A percentile compares a stretch with the other conserved stretches of the same genome.
Evolutionary conservation across 2,797 vertebrate species (phyloP).

Genomic region (Champsocephalus gunnari): DNA sequence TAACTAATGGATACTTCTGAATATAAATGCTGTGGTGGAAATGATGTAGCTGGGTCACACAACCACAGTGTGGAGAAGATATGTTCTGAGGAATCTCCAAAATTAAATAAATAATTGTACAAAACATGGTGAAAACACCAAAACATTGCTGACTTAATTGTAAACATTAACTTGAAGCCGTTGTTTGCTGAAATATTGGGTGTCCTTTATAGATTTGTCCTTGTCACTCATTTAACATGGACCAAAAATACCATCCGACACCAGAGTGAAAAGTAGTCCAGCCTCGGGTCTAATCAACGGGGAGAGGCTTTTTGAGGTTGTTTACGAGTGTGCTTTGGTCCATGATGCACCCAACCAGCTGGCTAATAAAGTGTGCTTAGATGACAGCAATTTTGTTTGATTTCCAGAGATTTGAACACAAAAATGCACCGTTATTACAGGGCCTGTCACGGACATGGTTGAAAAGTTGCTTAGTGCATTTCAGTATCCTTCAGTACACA

Average conservation of each 20-base stretch:
- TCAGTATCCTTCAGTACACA: slow-evolving; percentile 54
- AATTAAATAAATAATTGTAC: slow-evolving; percentile 16
- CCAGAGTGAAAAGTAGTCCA: slow-evolving; percentile 79
- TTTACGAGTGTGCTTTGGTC: slow-evolving; percentile 69
- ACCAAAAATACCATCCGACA: slow-evolving; percentile 76
- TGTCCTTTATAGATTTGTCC: slow-evolving; percentile 69
- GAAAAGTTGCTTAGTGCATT: slow-evolving; percentile 47
- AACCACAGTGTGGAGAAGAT: neutral
- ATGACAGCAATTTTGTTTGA: slow-evolving; percentile 67
- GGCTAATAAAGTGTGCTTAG: slow-evolving; percentile 60
- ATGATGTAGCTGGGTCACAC: neutral
- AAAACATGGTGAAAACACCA: neutral
- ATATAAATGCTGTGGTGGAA: neutral
- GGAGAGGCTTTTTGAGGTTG: slow-evolving; percentile 77
- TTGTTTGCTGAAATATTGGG: slow-evolving; percentile 50
- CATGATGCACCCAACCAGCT: slow-evolving; percentile 65
- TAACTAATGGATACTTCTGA: slow-evolving; percentile 21
- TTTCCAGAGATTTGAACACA: slow-evolving; percentile 65
- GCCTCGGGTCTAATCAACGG: slow-evolving; percentile 81
- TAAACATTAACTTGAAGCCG: slow-evolving; percentile 19
- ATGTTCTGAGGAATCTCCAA: slow-evolving; percentile 1
- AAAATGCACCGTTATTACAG: slow-evolving; percentile 64
- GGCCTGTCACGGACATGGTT: slow-evolving; percentile 54
- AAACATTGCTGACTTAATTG: slow-evolving; percentile 13
- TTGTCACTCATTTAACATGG: slow-evolving; percentile 69